phyloP scores from a whole-genome alignment of 2,113 vertebrate species.

The Chinchilla lanigera region DNA sequence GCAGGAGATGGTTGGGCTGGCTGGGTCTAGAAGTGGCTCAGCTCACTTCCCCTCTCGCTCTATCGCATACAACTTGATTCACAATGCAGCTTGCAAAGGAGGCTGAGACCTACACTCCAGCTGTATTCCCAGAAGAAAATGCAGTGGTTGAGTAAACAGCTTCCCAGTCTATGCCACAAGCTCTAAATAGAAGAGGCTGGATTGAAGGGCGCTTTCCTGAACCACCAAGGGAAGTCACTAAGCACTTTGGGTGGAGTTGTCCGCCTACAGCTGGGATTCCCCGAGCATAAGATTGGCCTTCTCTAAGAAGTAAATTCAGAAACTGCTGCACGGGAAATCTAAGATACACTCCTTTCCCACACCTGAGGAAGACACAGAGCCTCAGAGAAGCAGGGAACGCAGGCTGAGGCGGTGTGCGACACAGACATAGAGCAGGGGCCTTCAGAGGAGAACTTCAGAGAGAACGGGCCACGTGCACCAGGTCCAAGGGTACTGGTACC shows the following conservation, averaged over 20 bases:
- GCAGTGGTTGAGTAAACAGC: background rate
- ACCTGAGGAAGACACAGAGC: background rate
- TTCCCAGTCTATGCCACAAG: background rate
- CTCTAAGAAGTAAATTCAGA: background rate
- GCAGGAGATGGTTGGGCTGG: background rate
- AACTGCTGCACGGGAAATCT: too few relatives aligned
- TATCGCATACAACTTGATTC: background rate
- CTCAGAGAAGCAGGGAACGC: too few relatives aligned
- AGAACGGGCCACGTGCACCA: rapidly evolving
- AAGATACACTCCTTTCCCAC: background rate
- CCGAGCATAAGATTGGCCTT: background rate
- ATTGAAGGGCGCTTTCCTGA: background rate
- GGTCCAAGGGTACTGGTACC: rapidly evolving
- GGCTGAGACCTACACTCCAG: too few relatives aligned
- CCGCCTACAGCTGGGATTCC: background rate
- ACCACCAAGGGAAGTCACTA: background rate
- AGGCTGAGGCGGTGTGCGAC: background rate
- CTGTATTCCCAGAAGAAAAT: background rate
- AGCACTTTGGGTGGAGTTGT: background rate
- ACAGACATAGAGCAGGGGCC: too few relatives aligned
- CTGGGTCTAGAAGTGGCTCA: background rate
- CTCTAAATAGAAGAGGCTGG: background rate
- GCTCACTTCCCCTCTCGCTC: background rate
- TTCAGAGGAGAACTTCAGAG: background rate
- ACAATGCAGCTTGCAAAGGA: background rate